These are phyloP conservation scores for Trachelus stipa DNA, from an alignment of 2,888 invertebrate genomes.

Conservation along the genomic window DNA sequence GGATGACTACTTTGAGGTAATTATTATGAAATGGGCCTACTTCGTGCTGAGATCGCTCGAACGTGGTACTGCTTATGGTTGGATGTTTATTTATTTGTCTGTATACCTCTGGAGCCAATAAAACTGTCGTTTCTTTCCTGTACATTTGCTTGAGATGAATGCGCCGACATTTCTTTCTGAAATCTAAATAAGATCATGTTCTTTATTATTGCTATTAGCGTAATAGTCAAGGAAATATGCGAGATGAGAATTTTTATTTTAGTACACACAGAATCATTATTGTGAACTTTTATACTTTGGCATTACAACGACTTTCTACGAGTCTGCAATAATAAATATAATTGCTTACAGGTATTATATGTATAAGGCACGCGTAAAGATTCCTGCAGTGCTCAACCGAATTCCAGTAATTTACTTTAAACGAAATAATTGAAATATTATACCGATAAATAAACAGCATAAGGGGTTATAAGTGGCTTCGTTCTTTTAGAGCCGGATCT, in stretches of 20 bases:
- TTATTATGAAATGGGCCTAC: conserved; percentile 53
- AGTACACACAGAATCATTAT: not conserved
- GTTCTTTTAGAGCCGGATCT: not conserved
- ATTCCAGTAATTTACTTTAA: not conserved
- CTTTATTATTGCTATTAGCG: conserved; percentile 3
- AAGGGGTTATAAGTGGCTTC: no score
- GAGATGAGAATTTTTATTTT: conserved; percentile 14
- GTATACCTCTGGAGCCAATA: not conserved
- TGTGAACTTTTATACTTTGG: not conserved
- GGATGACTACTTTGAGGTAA: conserved; percentile 39
- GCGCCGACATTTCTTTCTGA: not conserved
- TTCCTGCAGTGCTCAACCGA: not conserved
- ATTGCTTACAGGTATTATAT: not conserved
- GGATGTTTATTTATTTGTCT: conserved; percentile 21
- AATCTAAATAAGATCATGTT: not conserved
- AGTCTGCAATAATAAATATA: not conserved
- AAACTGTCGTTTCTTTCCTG: not conserved
- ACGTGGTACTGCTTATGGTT: conserved; percentile 50
- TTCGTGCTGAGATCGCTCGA: conserved; percentile 43
- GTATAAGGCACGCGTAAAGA: not conserved
- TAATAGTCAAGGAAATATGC: conserved; percentile 31
- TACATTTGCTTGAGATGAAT: not conserved
- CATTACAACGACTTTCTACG: not conserved
- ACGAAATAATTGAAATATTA: not conserved
- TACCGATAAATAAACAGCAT: no score